Evolutionary conservation across 1,140 invertebrate genomes (phyloP).

Genomic region (Capitella teleta): DNA sequence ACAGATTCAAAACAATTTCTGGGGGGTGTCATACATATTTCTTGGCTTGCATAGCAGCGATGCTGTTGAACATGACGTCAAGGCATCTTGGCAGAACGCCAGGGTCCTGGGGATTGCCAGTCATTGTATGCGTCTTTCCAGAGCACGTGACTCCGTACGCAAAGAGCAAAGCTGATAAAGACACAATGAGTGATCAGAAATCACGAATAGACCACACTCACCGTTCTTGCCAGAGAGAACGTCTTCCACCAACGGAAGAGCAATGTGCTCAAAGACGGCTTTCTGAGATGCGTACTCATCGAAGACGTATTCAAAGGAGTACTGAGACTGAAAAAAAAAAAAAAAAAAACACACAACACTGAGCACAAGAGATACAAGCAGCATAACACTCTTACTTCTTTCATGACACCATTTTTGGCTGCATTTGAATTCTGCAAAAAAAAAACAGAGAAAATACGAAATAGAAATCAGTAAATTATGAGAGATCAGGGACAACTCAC

Average conservation of each 20-base stretch:
- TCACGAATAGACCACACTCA: slow-evolving; percentile 17
- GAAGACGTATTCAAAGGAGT: slow-evolving; percentile 66
- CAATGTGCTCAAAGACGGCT: slow-evolving; percentile 73
- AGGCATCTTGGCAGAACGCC: slow-evolving; percentile 80
- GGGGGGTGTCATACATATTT: slow-evolving; percentile 38
- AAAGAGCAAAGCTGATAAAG: slow-evolving; percentile 52
- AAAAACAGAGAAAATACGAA: slow-evolving; percentile 14
- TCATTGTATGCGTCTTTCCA: slow-evolving; percentile 92
- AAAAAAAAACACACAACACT: background rate
- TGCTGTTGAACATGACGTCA: slow-evolving; percentile 82
- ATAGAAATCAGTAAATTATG: background rate
- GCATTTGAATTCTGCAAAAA: slow-evolving; percentile 53
- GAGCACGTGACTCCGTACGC: slow-evolving; percentile 94
- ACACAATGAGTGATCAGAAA: slow-evolving; percentile 1
- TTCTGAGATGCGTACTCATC: slow-evolving; percentile 62
- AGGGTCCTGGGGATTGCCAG: slow-evolving; percentile 60
- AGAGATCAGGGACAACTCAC: background rate
- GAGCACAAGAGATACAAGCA: background rate
- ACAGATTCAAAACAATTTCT: background rate
- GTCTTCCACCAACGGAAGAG: slow-evolving; percentile 69
- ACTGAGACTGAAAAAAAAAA: slow-evolving; percentile 23
- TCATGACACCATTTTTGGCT: slow-evolving; percentile 46
- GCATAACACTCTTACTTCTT: background rate
- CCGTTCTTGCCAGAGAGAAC: slow-evolving; percentile 61
- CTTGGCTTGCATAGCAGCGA: slow-evolving; percentile 51